Base-by-base conservation (phyloP, 1,140 invertebrate genomes). In the Lanistes nyassanus region DNA sequence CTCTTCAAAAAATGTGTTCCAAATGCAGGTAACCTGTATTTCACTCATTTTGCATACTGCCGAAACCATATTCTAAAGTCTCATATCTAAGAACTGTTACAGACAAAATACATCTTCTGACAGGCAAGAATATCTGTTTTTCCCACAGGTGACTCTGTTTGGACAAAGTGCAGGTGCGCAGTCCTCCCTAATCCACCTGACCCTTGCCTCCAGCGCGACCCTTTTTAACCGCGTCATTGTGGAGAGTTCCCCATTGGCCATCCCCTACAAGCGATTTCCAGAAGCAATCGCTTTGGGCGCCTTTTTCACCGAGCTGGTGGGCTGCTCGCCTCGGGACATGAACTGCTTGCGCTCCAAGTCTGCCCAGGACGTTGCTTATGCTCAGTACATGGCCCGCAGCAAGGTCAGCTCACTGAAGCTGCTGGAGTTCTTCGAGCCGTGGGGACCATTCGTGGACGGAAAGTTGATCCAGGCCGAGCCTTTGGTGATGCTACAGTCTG, bases 151-250 rank as follows among this genome's bases (percentile, higher is more conserved):
- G 1, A 84, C 83, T 11, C 31, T 86, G 34, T 86, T 83, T 72
- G 84, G 84, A 16, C 80, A 85, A 47, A 84, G 82, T 53, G 83
- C 83, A 21, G 84, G 84, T 19, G 83, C 80, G 13, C 80, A 82
- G 74, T 83, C 82, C 19, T 73, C 67, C 23, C 42, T 79, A 29
- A 62, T 78, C 11, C 83, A 84, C 68, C 23, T 83, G 74, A 80
- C 79, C 65, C 74, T 74, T 9, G 23, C 55, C 19, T 37, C 69
- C 21, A 78, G 78, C 36, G 64, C 58, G 19, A 53, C 75, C 3
- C 66, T 76, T 23, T 83, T 82, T 69, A 76, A 75, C 11, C 51
- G 56, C 23, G 79, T 74, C 58, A 82, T 83, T 58, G 37, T 83
- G 0, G 79, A 83, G 58, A 82, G 80, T n/a, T 69, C 83, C 1